Evolutionary conservation across 2,888 invertebrate species (phyloP), one percentile per base, ranked within the genome.

Genomic region (Drosophila rellima): DNA sequence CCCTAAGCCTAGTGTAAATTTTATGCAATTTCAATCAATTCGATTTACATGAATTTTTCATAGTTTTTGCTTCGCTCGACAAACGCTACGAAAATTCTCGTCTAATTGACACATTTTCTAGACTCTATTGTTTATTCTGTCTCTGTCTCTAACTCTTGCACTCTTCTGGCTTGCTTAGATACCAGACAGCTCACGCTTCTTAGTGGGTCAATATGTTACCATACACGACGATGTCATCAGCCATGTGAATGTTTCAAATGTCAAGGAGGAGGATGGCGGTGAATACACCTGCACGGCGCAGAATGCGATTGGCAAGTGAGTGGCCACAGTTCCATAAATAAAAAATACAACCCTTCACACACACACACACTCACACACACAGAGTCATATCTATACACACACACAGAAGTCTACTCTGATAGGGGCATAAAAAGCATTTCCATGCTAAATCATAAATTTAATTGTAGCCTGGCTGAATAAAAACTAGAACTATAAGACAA

Each of bases 201-300:
- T 97, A 88, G 97, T 97, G 65, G 97, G 97, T 33, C 97, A 97
- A 92, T 97, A 97, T 93, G 97, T 97, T 77, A 97, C 97, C 18
- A 95, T 97, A 44, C 97, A 97, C 93, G 97, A 97, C 90, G 97
- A 97, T 92, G 97, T 98, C 72, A 97, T 98, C 92, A 97, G 97
- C 90, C 97, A 97, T 93, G 96, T 98, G 76, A 98, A 98, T 94
- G 95, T 98, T 90, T 96, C 96, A 88, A 95, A 96, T 74, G 95
- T 97, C 71, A 96, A 96, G 87, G 96, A 96, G 80, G 97, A 97
- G 93, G 98, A 97, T 93, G 97, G 97, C 67, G 97, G 97, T 26
- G 96, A 97, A 90, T 98, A 97, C 91, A 95, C 96, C 37, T 98
- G 97, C 91, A 95, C 95, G 20, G 97, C 97, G 1, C 95, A 95